Evolutionary conservation across 1,140 invertebrate species (phyloP).

Genomic region (Teleopsis dalmanni): DNA sequence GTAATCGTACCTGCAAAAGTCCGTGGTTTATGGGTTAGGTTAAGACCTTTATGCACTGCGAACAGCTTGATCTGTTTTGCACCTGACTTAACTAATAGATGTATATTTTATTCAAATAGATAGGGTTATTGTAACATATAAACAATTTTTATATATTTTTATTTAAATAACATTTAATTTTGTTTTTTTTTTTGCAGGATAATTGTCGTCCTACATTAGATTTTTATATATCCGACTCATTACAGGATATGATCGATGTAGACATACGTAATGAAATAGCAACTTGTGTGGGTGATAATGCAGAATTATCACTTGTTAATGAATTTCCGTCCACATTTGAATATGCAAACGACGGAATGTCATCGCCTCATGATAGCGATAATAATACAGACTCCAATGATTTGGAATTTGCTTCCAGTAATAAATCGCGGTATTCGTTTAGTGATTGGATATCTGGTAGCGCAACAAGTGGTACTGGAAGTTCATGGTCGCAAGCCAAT

Average conservation of each 20-base stretch:
- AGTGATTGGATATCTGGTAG: slow-evolving; percentile 19
- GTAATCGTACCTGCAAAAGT: too few species aligned
- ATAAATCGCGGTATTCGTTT: slow-evolving; percentile 4
- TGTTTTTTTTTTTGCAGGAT: slow-evolving; percentile 39
- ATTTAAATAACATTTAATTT: neutral
- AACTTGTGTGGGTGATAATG: slow-evolving; percentile 59
- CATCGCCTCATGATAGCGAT: slow-evolving; percentile 23
- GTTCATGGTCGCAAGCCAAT: slow-evolving; percentile 56
- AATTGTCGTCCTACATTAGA: slow-evolving; percentile 50
- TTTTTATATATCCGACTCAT: slow-evolving; percentile 56
- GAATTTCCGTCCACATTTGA: slow-evolving; percentile 49
- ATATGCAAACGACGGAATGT: slow-evolving; percentile 31
- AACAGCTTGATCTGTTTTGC: too few species aligned
- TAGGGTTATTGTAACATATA: neutral
- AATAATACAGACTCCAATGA: neutral
- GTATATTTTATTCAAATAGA: too few species aligned
- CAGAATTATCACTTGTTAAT: slow-evolving; percentile 15
- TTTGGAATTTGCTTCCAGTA: slow-evolving; percentile 11
- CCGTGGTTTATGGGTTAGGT: too few species aligned
- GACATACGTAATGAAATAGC: slow-evolving; percentile 77
- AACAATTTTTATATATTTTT: neutral
- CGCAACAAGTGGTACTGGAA: slow-evolving; percentile 32
- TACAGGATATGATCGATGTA: slow-evolving; percentile 71
- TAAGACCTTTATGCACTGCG: too few species aligned
- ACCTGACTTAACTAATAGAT: too few species aligned